Evolutionary conservation across 1,140 invertebrate species (phyloP).

Genomic region (Probaryconus sp.): DNA sequence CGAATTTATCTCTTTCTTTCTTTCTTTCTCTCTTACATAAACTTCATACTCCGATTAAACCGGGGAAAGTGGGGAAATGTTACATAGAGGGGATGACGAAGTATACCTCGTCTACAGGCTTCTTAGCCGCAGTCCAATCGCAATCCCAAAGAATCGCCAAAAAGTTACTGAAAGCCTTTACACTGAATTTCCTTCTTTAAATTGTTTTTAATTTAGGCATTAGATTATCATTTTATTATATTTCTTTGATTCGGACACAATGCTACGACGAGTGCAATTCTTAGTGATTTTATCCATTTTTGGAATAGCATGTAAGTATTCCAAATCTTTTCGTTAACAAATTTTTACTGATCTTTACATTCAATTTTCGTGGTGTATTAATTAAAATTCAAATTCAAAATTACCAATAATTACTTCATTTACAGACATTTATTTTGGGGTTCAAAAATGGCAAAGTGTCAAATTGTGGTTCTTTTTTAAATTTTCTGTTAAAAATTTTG

Average conservation of each 20-base stretch:
- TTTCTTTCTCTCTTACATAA: conserved; percentile 61
- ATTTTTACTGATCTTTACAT: background rate
- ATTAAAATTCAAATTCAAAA: background rate
- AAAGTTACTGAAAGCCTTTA: conserved; percentile 54
- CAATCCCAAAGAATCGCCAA: conserved; percentile 67
- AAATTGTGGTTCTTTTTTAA: no score
- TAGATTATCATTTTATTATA: no score
- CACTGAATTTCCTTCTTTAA: conserved; percentile 3
- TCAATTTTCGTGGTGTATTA: background rate
- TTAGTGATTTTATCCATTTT: conserved; percentile 60
- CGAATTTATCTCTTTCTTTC: conserved; percentile 47
- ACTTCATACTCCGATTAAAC: conserved; percentile 66
- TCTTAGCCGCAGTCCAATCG: conserved; percentile 69
- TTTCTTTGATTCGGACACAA: conserved; percentile 12
- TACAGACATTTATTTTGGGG: no score
- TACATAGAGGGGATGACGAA: conserved; percentile 69
- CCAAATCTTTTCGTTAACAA: background rate
- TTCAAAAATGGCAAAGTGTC: no score
- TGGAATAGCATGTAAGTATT: conserved; percentile 69
- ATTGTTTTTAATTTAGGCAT: conserved; percentile 1
- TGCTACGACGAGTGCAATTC: conserved; percentile 52
- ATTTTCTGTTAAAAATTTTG: no score
- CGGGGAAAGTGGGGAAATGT: conserved; percentile 75
- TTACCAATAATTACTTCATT: no score
- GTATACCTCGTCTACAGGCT: conserved; percentile 70